Conservation (phyloP, 2,113 vertebrate species). For the Tyto alba region DNA sequence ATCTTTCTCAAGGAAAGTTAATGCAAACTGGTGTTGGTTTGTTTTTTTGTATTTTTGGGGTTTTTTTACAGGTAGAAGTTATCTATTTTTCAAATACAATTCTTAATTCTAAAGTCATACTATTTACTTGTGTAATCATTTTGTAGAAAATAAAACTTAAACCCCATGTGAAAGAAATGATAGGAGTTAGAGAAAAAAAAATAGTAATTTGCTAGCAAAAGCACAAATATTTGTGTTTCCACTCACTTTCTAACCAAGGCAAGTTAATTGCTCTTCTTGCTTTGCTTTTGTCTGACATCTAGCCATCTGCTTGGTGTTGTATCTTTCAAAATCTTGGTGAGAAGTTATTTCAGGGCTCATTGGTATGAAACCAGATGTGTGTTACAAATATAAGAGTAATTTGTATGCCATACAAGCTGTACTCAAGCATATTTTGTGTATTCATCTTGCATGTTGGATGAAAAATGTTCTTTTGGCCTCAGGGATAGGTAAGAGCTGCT, state of each 20-base stretch:
- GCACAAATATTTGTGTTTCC: not conserved
- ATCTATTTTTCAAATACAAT: not conserved
- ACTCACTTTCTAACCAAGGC: not conserved
- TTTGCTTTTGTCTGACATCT: not conserved
- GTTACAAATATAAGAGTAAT: not conserved
- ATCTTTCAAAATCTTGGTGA: not conserved
- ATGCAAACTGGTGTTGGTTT: not conserved
- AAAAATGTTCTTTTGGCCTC: not conserved
- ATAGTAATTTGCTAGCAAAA: not conserved
- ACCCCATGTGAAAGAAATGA: not conserved
- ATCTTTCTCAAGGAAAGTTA: not conserved
- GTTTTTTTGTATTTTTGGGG: too few relatives aligned
- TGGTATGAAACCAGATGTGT: not conserved
- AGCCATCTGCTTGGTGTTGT: not conserved
- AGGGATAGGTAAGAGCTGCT: not conserved
- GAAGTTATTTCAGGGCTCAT: not conserved
- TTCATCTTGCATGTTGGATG: not conserved
- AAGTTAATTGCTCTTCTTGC: not conserved
- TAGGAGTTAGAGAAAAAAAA: not conserved
- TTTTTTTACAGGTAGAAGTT: not conserved
- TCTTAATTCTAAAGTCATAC: too few relatives aligned
- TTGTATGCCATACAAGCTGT: not conserved
- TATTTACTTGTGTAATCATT: not conserved
- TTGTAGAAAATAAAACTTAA: not conserved
- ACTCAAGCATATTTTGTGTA: not conserved